phyloP scores from a whole-genome alignment of 2,797 vertebrate species.

The Tokudaia muenninki region DNA sequence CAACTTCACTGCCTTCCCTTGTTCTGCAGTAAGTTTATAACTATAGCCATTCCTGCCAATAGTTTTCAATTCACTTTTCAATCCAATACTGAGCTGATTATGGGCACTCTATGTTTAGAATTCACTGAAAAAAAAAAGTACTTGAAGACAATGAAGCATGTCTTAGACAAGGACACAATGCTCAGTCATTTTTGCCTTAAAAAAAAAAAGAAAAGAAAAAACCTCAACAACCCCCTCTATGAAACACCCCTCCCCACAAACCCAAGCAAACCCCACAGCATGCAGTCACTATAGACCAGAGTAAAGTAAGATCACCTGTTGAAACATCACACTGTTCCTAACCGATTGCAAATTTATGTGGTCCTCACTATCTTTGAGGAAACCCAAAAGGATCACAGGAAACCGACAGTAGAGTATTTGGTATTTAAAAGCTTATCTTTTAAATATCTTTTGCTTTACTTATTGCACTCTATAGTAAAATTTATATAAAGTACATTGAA shows the following conservation, averaged over 20 bases:
- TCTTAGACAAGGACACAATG: constrained; percentile 89
- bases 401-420: constrained; percentile 83
- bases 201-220: not conserved
- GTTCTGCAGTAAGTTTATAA: constrained; percentile 91
- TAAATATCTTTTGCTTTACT: constrained; percentile 85
- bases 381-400: constrained; percentile 86
- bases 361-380: constrained; percentile 87
- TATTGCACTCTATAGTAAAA: constrained; percentile 71
- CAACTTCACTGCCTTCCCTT: constrained; percentile 89
- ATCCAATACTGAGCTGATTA: constrained; percentile 91
- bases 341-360: constrained; percentile 88
- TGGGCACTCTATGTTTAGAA: constrained; percentile 88
- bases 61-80: constrained; percentile 90
- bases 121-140: constrained; percentile 90
- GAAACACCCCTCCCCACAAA: not conserved
- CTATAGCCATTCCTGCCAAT: constrained; percentile 90
- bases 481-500: constrained; percentile 65
- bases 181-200: constrained; percentile 87
- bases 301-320: constrained; percentile 85
- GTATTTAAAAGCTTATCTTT: constrained; percentile 86
- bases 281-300: constrained; percentile 87
- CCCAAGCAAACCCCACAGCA: constrained; percentile 75
- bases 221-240: constrained; percentile 47
- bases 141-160: constrained; percentile 90
- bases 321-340: constrained; percentile 88